A percentile compares a stretch with the other conserved stretches of the same genome.
These are phyloP conservation scores for Equus quagga DNA, from an alignment of 2,113 vertebrate genomes.

Conservation along the genomic window DNA sequence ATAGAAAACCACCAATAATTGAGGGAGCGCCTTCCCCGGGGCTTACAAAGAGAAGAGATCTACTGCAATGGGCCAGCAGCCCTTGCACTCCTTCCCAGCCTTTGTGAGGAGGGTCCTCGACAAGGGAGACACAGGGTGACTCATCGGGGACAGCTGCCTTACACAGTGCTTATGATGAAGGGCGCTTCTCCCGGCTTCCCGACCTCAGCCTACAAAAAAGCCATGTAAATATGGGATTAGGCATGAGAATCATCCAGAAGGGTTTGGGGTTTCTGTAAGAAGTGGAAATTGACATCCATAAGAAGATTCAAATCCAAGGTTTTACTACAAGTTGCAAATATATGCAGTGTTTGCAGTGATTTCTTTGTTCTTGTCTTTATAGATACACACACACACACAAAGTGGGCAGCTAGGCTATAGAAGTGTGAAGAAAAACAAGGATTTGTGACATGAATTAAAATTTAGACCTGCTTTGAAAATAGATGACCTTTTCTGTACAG, in stretches of 20 bases:
- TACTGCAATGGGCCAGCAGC: neutral
- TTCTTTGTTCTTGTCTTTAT: neutral
- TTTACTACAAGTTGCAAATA: neutral
- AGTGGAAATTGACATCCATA: neutral
- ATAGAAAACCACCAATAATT: neutral
- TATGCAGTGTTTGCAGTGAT: neutral
- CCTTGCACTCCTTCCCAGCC: neutral
- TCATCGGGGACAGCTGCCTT: neutral
- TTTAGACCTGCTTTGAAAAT: constrained; percentile 17
- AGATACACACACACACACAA: neutral
- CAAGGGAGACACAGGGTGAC: neutral
- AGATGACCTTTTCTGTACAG: neutral
- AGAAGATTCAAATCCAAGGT: neutral
- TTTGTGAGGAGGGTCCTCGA: neutral
- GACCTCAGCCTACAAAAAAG: neutral
- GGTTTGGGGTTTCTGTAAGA: neutral
- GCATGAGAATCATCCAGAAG: neutral
- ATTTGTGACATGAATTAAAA: neutral
- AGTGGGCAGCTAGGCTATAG: neutral
- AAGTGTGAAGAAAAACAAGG: neutral
- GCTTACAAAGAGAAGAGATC: neutral
- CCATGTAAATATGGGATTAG: neutral
- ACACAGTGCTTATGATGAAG: neutral
- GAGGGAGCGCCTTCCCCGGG: neutral
- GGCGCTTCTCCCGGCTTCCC: neutral